Percentiles rank a stretch among this genome's conserved stretches.
These are phyloP conservation scores for Caenorhabditis tropicalis DNA, from an alignment of 1,140 invertebrate species.

Conservation along the genomic window DNA sequence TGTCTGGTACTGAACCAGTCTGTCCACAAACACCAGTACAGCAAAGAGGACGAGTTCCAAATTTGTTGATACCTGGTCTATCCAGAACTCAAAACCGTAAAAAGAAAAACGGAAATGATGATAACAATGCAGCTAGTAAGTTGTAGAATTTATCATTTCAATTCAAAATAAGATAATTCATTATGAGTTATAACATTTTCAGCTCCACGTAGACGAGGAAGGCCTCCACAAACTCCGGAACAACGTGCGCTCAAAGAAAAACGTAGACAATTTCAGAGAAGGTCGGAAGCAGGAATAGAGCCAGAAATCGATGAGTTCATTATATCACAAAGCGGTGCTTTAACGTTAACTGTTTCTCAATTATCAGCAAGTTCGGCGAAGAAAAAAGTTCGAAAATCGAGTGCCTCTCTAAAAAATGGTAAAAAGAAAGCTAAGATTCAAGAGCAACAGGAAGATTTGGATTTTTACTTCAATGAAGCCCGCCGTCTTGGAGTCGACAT, in stretches of 20 bases:
- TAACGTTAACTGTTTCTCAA: not conserved
- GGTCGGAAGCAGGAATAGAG: not conserved
- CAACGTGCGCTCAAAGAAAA: not conserved
- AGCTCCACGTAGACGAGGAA: not conserved
- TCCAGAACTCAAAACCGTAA: too few species aligned
- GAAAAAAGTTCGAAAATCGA: not conserved
- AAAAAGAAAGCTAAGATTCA: constrained; percentile 41
- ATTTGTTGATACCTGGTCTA: not conserved
- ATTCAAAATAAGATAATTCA: too few species aligned
- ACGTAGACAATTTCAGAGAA: not conserved
- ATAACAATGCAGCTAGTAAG: not conserved
- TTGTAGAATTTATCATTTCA: not conserved
- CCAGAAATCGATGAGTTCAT: not conserved
- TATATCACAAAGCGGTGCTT: not conserved
- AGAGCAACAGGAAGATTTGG: constrained; percentile 44
- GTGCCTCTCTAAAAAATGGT: not conserved
- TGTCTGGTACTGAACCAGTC: constrained; percentile 42
- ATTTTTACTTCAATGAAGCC: constrained; percentile 11
- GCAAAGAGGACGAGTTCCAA: constrained; percentile 32
- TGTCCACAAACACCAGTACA: constrained; percentile 37
- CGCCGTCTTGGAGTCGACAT: constrained; percentile 23
- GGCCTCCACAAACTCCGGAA: constrained; percentile 20
- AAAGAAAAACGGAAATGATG: not conserved
- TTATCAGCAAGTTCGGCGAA: not conserved
- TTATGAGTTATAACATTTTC: too few species aligned